These are phyloP conservation scores for Sebastes diaconus DNA, from an alignment of 2,797 vertebrate genomes.

Conservation along the genomic window DNA sequence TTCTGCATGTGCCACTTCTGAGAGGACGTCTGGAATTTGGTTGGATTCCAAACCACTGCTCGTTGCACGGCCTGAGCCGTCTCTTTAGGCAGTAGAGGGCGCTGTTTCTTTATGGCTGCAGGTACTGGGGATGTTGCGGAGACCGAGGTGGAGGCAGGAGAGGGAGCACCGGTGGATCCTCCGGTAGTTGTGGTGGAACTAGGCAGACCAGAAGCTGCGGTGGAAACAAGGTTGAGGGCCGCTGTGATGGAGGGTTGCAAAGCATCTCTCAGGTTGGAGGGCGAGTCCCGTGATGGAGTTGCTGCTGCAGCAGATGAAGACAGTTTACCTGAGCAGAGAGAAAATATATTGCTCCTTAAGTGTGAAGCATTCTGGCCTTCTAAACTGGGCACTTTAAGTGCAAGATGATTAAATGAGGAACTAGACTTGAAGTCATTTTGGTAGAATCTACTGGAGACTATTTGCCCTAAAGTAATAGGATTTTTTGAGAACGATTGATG, in stretches of 20 bases:
- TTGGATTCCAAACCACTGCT: slow-evolving; percentile 93
- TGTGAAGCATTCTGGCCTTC: background rate
- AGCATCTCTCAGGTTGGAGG: slow-evolving; percentile 74
- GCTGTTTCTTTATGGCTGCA: slow-evolving; percentile 92
- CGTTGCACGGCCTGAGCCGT: slow-evolving; percentile 90
- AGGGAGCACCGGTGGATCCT: slow-evolving; percentile 63
- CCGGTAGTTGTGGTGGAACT: slow-evolving; percentile 78
- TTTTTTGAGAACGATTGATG: background rate
- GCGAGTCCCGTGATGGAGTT: slow-evolving; percentile 82
- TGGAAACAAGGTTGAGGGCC: slow-evolving; percentile 76
- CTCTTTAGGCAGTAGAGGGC: slow-evolving; percentile 96
- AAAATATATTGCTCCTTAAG: background rate
- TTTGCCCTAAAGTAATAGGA: background rate
- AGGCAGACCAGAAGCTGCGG: slow-evolving; percentile 71
- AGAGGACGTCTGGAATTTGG: slow-evolving; percentile 94
- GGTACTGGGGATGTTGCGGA: slow-evolving; percentile 49
- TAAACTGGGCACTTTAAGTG: background rate
- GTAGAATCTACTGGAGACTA: background rate
- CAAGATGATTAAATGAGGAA: background rate
- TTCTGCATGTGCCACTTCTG: slow-evolving; percentile 98
- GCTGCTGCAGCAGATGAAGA: slow-evolving; percentile 78
- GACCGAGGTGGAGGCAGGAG: slow-evolving; percentile 54
- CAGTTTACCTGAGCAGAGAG: slow-evolving; percentile 83
- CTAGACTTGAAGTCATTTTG: background rate
- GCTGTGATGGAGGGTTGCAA: slow-evolving; percentile 81